Base-by-base conservation (phyloP, 2,888 invertebrate species). In the Phengaris arion region DNA sequence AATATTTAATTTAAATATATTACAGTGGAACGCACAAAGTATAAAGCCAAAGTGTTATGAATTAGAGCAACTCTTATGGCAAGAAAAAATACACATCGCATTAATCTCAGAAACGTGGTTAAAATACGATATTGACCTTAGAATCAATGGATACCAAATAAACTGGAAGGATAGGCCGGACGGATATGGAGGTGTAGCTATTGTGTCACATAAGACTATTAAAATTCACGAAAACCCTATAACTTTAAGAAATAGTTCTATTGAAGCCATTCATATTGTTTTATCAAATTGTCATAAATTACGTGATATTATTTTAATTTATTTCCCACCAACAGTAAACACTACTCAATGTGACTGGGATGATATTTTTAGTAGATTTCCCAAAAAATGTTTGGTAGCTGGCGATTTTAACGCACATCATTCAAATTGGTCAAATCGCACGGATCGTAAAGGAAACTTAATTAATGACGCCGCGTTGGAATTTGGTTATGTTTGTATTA, bases 401-500 rank as follows among this genome's bases (percentile, higher is more conserved):
- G 82, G 82, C 0, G 82, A 82, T 64, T 80, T 82, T 51, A 82
- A 83, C 74, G 82, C 76, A 0, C 83, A 83, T 52, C 83, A 83
- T 48, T 8, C 74, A 2, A 81, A 70, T 73, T 82, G 83, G 82
- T 84, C 82, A 0, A 55, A n/a, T 55, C 82, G 79, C 76, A 79
- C 72, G 12, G 81, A 82, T 68, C 0, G 0, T 0, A 79, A 82
- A 76, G 83, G 82, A 9, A 52, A 0, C 0, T 76, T 79, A 51
- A 75, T 84, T 10, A 80, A 75, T 68, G 80, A 84, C 15, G 52
- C 80, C 0, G 6, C 77, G 0, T 13, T 77, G 1, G 80, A 81
- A 10, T 74, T 77, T 74, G 70, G 75, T 13, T 77, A 79, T 52
- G 68, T 80, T 0, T 57, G 75, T 0, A 13, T 81, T 10, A 82